Conservation (phyloP, 2,113 vertebrate genomes). For the Sander lucioperca region DNA sequence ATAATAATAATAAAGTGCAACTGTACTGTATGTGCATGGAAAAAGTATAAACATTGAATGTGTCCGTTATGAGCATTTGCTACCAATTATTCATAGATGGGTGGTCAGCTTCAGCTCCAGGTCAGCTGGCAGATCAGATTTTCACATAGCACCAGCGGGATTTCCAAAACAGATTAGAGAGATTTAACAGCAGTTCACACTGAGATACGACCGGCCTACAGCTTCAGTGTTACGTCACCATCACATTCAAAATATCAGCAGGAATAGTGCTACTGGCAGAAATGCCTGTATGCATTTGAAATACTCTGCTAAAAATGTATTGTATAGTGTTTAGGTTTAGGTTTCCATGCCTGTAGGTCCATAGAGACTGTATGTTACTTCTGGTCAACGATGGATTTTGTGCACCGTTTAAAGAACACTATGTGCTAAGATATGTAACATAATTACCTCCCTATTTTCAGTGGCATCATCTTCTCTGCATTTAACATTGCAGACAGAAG, state of each 20-base stretch:
- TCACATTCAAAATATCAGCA: neutral
- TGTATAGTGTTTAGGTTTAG: neutral
- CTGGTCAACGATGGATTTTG: neutral
- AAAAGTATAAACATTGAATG: too few relatives aligned
- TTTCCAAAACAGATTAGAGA: neutral
- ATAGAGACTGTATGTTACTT: neutral
- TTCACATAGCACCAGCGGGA: neutral
- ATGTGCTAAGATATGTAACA: neutral
- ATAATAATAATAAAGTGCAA: too few relatives aligned
- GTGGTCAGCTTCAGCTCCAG: too few relatives aligned
- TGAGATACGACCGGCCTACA: neutral
- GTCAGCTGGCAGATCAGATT: too few relatives aligned
- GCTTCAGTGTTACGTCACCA: neutral
- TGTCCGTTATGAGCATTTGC: too few relatives aligned
- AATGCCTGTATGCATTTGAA: neutral
- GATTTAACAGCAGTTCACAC: neutral
- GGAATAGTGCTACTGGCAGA: neutral
- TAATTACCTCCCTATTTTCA: neutral
- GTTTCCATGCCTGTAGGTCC: neutral
- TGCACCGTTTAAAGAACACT: neutral
- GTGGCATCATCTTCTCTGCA: neutral
- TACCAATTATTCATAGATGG: too few relatives aligned
- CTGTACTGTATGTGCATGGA: too few relatives aligned
- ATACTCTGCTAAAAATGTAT: neutral
- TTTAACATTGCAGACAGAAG: too few relatives aligned